Base-by-base conservation (phyloP, 2,888 invertebrate species). In the Pemphredon lugubris region DNA sequence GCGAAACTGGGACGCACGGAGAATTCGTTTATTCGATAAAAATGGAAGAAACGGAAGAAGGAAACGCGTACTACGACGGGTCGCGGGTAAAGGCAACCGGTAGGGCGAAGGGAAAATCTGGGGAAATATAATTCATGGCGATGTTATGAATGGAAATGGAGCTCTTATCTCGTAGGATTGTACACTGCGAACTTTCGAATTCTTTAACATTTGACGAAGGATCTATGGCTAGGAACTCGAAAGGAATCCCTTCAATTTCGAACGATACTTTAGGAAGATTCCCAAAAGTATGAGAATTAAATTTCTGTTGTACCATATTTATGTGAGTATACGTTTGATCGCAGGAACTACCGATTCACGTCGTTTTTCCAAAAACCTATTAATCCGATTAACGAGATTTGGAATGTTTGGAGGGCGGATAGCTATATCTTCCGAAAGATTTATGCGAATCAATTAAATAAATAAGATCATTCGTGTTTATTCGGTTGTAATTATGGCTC, bases 11-110 rank as follows among this genome's bases (percentile, higher is more conserved):
- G 47, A 20, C 65, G 40, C 47, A 34, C 26, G 16, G 65, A 60
- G 73, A 75, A 79, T 75, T 67, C 73, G 70, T 71, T 79, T 79
- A 79, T 76, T 61, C 73, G 70, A 64, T 60, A 58, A 77, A 66
- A 63, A 60, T 47, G 72, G 45, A 68, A 59, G 72, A 34, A 48
- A 40, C 48, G 48, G 34, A 20, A 1, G 26, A 42, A 51, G 50
- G 23, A 55, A 53, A 47, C 45, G 18, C 48, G 20, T n/a, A 32
- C 20, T n/a, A 51, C 18, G 20, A 2, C 11, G 13, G n/a, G 6
- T 7, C 11, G 20, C n/a, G 37, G 40, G 7, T 6, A 1, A 7
- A 26, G 21, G 3, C 30, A 37, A 0, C 23, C 20, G 20, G n/a
- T 2, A 30, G 13, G 13, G 1, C n/a, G 34, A 13, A 20, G n/a